Percentiles rank a stretch among this genome's conserved stretches.
Evolutionary conservation across 2,888 invertebrate genomes (phyloP).

Genomic region (Thecocarcelia acutangulata): DNA sequence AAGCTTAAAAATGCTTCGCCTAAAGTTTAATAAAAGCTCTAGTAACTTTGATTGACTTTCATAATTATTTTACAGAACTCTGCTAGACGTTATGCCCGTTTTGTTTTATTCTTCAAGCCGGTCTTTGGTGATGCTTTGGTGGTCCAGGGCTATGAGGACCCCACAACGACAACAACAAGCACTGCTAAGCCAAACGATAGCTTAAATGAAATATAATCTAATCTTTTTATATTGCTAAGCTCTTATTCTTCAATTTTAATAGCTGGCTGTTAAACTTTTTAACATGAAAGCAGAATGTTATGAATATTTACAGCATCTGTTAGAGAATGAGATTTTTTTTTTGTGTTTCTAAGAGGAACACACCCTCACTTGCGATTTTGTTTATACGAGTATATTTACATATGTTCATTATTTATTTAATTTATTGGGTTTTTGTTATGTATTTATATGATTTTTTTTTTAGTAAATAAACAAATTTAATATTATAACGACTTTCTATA

Average conservation of each 20-base stretch:
- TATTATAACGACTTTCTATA: neutral
- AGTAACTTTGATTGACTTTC: neutral
- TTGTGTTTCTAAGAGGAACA: too few species aligned
- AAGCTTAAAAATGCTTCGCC: constrained; percentile 33
- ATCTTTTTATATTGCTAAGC: neutral
- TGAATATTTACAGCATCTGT: too few species aligned
- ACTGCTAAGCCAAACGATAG: constrained; percentile 60
- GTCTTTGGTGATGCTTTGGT: constrained; percentile 88
- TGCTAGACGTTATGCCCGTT: constrained; percentile 87
- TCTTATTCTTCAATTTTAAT: neutral
- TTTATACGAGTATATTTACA: too few species aligned
- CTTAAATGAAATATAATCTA: constrained; percentile 69
- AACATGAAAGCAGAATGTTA: too few species aligned
- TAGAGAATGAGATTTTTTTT: too few species aligned
- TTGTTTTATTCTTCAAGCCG: constrained; percentile 88
- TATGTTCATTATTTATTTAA: too few species aligned
- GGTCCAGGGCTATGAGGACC: constrained; percentile 86
- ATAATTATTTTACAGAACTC: constrained; percentile 85
- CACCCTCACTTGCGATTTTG: too few species aligned
- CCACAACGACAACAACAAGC: constrained; percentile 73
- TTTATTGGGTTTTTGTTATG: too few species aligned
- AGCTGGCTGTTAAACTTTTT: too few species aligned
- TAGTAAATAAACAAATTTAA: neutral
- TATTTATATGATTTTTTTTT: too few species aligned
- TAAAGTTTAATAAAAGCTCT: constrained; percentile 81